Evolutionary conservation across 2,113 vertebrate species (phyloP).

Genomic region (Rutilus rutilus): DNA sequence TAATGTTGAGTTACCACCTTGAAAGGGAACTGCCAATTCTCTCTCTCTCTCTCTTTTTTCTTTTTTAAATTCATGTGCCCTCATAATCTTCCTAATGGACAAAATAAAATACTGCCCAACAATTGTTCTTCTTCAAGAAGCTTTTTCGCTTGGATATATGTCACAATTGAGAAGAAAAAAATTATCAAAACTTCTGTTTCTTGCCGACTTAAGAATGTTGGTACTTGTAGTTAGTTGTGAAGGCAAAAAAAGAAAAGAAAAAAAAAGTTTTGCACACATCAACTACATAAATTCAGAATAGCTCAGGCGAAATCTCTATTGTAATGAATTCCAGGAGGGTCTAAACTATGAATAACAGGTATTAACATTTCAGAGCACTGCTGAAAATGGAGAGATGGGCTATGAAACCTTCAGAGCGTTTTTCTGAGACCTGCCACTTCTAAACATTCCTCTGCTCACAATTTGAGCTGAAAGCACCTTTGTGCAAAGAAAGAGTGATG

Average conservation of each 20-base stretch:
- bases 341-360: slow-evolving; percentile 26
- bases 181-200: too few relatives aligned
- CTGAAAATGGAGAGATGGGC: slow-evolving; percentile 7
- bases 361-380: slow-evolving; percentile 45
- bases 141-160: too few relatives aligned
- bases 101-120: too few relatives aligned
- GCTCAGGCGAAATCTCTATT: slow-evolving; percentile 23
- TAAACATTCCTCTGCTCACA: slow-evolving; percentile 11
- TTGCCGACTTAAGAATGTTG: background rate
- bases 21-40: too few relatives aligned
- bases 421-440: slow-evolving; percentile 33
- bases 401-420: slow-evolving; percentile 5
- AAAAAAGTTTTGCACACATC: background rate
- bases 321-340: slow-evolving; percentile 24
- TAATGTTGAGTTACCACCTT: too few relatives aligned
- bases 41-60: too few relatives aligned
- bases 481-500: background rate
- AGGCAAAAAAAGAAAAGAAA: background rate
- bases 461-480: slow-evolving; percentile 32
- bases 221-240: background rate
- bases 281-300: slow-evolving; percentile 4
- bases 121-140: too few relatives aligned
- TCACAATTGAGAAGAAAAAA: too few relatives aligned
- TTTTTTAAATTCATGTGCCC: too few relatives aligned
- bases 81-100: too few relatives aligned